phyloP scores from a whole-genome alignment of 2,797 vertebrate genomes.

The Mus minutoides region DNA sequence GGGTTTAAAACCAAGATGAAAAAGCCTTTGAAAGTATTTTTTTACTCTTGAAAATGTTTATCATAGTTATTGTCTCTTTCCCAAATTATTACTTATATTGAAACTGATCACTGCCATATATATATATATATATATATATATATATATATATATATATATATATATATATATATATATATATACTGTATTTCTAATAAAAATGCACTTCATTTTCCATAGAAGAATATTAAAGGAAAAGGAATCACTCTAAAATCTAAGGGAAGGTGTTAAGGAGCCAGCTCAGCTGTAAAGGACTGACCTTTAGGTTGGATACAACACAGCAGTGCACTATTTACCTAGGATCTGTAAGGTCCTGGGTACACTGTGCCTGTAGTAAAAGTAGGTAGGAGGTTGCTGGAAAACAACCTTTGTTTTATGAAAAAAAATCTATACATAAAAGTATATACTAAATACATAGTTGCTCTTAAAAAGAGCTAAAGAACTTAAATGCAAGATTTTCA shows the following conservation, averaged over 20 bases:
- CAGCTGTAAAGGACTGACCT: neutral
- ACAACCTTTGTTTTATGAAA: too few species aligned
- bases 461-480: neutral
- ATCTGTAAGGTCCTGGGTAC: too few species aligned
- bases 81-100: neutral
- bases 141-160: neutral
- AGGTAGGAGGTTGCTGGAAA: neutral
- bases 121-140: neutral
- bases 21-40: constrained; percentile 2
- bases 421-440: neutral
- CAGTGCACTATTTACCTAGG: neutral
- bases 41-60: constrained; percentile 28
- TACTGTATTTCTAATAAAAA: neutral
- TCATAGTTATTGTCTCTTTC: neutral
- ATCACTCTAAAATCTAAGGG: neutral
- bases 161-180: neutral
- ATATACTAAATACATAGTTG: neutral
- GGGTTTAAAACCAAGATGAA: constrained; percentile 35
- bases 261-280: too few species aligned
- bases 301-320: too few species aligned
- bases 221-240: neutral
- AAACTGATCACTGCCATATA: neutral
- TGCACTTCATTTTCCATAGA: constrained; percentile 17
- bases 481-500: neutral
- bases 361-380: neutral